Evolutionary conservation across 2,113 vertebrate species (phyloP).

Genomic region (Oncorhynchus mykiss): DNA sequence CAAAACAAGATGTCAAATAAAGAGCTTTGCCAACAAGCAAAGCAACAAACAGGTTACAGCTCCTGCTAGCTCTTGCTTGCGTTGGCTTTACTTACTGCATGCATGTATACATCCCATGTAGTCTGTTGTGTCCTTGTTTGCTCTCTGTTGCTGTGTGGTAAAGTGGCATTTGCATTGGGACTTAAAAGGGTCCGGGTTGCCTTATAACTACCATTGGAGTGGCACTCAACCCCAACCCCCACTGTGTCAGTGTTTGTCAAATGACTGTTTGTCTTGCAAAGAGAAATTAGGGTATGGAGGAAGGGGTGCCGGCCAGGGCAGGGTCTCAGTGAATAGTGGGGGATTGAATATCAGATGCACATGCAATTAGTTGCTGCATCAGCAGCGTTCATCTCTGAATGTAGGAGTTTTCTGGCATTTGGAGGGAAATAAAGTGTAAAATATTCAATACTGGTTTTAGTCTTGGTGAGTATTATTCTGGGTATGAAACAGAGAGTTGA

Average conservation of each 20-base stretch:
- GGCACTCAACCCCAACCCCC: constrained; percentile 22
- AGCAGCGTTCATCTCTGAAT: neutral
- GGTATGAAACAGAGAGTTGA: neutral
- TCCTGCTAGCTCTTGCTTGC: constrained; percentile 15
- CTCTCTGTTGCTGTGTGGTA: constrained; percentile 46
- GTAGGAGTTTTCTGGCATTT: neutral
- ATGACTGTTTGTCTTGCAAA: constrained; percentile 27
- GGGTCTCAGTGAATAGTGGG: constrained; percentile 16
- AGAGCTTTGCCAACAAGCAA: constrained; percentile 11
- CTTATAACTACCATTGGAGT: constrained; percentile 22
- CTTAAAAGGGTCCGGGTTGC: constrained; percentile 50
- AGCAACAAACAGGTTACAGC: constrained; percentile 44
- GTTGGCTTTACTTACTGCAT: constrained; percentile 23
- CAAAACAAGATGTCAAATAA: constrained; percentile 15
- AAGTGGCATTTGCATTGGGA: constrained; percentile 55
- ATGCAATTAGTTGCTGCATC: constrained; percentile 3
- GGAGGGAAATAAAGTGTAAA: neutral
- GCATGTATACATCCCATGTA: constrained; percentile 18
- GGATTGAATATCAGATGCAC: neutral
- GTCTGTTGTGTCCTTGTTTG: constrained; percentile 48
- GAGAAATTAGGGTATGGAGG: constrained; percentile 24
- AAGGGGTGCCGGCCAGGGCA: neutral
- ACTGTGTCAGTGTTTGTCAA: constrained; percentile 2
- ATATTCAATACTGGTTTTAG: neutral
- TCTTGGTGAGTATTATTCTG: neutral